Evolutionary conservation across 2,888 invertebrate genomes (phyloP), one percentile per base, ranked within the genome.

Genomic region (Phania funesta): DNA sequence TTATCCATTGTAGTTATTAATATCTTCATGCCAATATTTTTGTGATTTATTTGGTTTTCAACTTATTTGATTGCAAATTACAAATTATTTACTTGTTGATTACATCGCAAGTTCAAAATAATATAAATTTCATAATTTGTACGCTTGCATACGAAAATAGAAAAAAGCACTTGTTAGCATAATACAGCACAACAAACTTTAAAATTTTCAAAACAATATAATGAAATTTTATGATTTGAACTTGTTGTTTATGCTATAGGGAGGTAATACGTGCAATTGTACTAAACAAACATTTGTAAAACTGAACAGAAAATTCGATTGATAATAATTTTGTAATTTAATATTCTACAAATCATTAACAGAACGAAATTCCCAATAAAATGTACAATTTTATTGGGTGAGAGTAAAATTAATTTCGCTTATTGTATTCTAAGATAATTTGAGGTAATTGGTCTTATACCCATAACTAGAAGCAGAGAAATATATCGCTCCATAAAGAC

Each of bases 281-380:
- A n/a, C n/a, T n/a, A n/a, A n/a, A n/a, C n/a, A n/a, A n/a, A n/a
- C 46, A 35, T 24, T 20, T 35, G 6, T 13, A 35, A 29, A 64
- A 16, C 6, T 48, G 11, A n/a, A 16, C 22, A 46, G n/a, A 6
- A 7, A 48, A 48, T 67, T 50, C 22, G 58, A 75, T 65, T 75
- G 67, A 41, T 50, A 16, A 29, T 35, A 64, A 35, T 48, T 75
- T 29, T 41, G 24, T 74, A 60, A 70, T 80, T 74, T 64, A 41
- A 75, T 75, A 70, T 75, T 75, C 64, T 29, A 32, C 20, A 46
- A 62, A 62, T 65, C 64, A 64, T 70, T 58, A 75, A 58, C 48
- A 80, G 50, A 48, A 50, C 29, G 50, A 62, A 64, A 79, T 44
- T 74, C 56, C 62, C 75, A 44, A 20, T 26, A 26, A 41, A 64